Base-by-base conservation (phyloP, 2,113 vertebrate species). In the Colius striatus region DNA sequence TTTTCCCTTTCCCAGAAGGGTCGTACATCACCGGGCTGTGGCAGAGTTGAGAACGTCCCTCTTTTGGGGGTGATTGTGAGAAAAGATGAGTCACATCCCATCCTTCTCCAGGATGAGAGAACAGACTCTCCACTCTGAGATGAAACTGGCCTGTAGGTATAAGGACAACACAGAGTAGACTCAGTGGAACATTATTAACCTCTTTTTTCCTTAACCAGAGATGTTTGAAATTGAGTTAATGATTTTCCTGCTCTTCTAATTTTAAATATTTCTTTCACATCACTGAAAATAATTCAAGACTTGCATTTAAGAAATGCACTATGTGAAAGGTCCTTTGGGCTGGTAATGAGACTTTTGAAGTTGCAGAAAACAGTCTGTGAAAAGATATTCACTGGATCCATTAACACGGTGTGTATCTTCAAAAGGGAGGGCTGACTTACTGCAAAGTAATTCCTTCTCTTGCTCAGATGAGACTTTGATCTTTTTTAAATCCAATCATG, bases 381-480 rank as follows among this genome's bases (percentile, higher is more conserved):
- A 78, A 92, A 86, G 72, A 66, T 10, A 38, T 55, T 61, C 34
- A 55, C 47, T 57, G 10, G 41, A 41, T 58, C 74, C 60, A 26
- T 87, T 74, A 86, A 47, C 1, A 1, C 48, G 57, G 32, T 66
- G 14, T 16, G 25, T n/a, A 45, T 61, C 89, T 94, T 83, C 85
- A 94, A 87, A 91, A 83, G 51, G 29, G 72, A 92, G 79, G 29
- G 62, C 32, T 78, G 66, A 55, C 34, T 86, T 84, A 73, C 25
- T 38, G 81, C 34, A 74, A 86, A 74, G 81, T 83, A 89, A 94
- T 95, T 94, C 67, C 62, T 89, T 79, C 72, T 71, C 57, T 47
- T 92, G 68, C 76, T 83, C 57, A 71, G 32, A 83, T 86, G 43
- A 83, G 72, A 38, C 77, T 94, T 94, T 89, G 85, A 94, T 94